Evolutionary conservation across 2,888 invertebrate genomes (phyloP), one percentile per base, ranked within the genome.

Genomic region (Acleris holmiana): DNA sequence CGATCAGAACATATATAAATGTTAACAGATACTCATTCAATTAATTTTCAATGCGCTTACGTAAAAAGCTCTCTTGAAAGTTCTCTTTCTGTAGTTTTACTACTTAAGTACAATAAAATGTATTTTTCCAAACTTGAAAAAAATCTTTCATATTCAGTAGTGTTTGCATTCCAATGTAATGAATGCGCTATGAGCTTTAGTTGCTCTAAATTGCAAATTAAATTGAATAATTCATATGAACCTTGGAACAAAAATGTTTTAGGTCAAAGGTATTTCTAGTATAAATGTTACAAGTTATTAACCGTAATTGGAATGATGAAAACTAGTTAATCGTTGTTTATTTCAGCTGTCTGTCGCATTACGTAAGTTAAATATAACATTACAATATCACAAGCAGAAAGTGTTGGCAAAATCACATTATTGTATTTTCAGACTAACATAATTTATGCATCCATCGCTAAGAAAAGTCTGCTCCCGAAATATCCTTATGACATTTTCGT

Each of bases 121-220:
- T 4, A 35, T 4, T 35, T 13, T 35, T 13, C 35, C 4, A 35
- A 13, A 29, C 29, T 35, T 35, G 3, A 35, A 35, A 35, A 35
- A 35, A 10, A 13, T 7, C 10, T 15, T 41, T 41, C 6, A 4
- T 41, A 18, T 47, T 56, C 17, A 47, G 8, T 57, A 19, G 4
- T 35, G 19, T 47, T 47, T 40, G 35, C 61, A 41, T 54, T 41
- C 41, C 15, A 21, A 13, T 47, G 51, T 53, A 53, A 47, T 53
- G 46, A 35, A 46, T 54, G 47, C 61, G 13, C 40, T 57, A 17
- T 17, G 51, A 64, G 47, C 57, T 53, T 57, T 50, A 46, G 50
- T 50, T 18, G 19, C 29, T 53, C 53, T 40, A 35, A 47, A 21
- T 61, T 61, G 53, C 61, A 61, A 61, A 54, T 61, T 54, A 35